Percentiles rank a stretch among this genome's conserved stretches.
Conservation (phyloP, 64 coral and sea anemone genomes). For the Hydrozoanthus tunicans region DNA sequence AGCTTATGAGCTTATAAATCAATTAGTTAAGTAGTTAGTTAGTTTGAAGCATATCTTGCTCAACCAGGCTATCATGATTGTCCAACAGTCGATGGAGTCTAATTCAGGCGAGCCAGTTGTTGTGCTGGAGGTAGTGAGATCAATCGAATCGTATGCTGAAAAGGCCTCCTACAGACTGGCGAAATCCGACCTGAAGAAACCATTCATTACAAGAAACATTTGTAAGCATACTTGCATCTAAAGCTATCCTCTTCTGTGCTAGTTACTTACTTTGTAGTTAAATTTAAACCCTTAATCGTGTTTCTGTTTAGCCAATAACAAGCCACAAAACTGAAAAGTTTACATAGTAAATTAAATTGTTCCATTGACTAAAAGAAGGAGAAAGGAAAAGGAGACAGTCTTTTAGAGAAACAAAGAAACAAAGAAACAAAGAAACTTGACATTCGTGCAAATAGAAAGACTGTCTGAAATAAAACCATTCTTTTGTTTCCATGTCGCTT, state of each 20-base stretch:
- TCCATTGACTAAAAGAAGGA: no score
- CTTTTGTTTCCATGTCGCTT: neutral
- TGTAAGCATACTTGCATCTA: neutral
- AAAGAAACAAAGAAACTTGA: neutral
- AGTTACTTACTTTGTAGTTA: neutral
- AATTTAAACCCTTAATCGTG: neutral
- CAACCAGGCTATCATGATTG: neutral
- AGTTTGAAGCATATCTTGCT: neutral
- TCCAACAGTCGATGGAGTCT: slow-evolving; percentile 44
- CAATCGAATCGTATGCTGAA: slow-evolving; percentile 24
- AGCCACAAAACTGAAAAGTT: no score
- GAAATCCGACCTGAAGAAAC: slow-evolving; percentile 39
- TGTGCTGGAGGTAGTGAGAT: slow-evolving; percentile 35
- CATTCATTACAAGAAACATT: slow-evolving; percentile 58
- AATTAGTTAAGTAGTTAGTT: neutral
- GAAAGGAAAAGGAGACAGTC: no score
- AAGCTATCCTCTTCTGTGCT: neutral
- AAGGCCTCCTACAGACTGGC: slow-evolving; percentile 48
- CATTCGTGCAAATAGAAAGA: no score
- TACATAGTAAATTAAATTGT: no score
- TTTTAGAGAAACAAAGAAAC: no score
- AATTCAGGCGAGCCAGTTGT: slow-evolving; percentile 5
- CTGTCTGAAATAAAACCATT: neutral
- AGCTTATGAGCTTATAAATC: neutral
- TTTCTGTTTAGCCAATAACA: no score